Evolutionary conservation across 2,888 invertebrate species (phyloP), one percentile per base, ranked within the genome.

Genomic region (Sesia bembeciformis): DNA sequence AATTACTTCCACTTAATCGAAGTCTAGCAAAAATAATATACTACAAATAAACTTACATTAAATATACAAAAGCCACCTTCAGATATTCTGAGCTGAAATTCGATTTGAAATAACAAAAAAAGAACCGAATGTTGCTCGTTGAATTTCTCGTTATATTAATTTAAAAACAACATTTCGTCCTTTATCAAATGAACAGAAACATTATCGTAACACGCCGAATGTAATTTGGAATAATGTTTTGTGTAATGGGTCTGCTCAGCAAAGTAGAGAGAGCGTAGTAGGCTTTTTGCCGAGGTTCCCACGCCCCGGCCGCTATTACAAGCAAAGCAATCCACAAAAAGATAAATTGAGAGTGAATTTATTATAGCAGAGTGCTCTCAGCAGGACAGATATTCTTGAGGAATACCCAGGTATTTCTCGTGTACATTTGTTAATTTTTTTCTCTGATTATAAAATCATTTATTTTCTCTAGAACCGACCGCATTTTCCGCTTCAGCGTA

Each of bases 181-280:
- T 72, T 76, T 76, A 76, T 78, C 74, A 78, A 80, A 78, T 76
- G 76, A 79, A 78, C 73, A 74, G 75, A 72, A 76, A 76, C 78
- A 78, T 80, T 76, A 80, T 79, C 74, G 79, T 76, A 74, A 78
- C 75, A 74, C 69, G 73, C 71, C 76, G 74, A 70, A 77, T 79
- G 81, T 79, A 81, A 83, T 84, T 84, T 83, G 75, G 74, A 82
- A 82, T 83, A 84, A 82, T 81, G 79, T 78, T 80, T 78, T 79
- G 78, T 76, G 76, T 81, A 82, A 83, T 80, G 78, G 80, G 70
- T 72, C 70, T 73, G 74, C 71, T 75, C 74, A 63, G 69, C 66
- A 74, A 74, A 77, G 74, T 74, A 76, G 72, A 72, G 74, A 68
- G 65, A 68, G 67, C 70, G 74, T 70, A 66, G 74, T 74, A 72